Evolutionary conservation across 2,888 invertebrate genomes (phyloP).

Genomic region (Callimorpha dominula): DNA sequence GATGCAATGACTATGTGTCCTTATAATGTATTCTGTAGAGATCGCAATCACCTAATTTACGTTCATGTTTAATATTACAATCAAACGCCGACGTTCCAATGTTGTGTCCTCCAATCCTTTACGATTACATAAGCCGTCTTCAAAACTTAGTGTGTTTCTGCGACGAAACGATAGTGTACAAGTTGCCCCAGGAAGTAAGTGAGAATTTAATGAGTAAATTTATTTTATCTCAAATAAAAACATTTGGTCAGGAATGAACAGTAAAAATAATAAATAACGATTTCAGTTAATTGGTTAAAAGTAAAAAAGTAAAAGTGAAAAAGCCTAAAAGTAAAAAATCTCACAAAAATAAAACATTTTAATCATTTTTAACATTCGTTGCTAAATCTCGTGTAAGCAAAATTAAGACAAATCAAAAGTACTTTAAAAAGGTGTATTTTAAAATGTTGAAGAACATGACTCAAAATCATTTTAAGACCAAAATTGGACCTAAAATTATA

Average conservation of each 20-base stretch:
- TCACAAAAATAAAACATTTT: not conserved
- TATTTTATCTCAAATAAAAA: not conserved
- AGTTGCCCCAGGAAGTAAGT: conserved; percentile 29
- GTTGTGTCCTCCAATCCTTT: conserved; percentile 32
- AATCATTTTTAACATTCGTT: not conserved
- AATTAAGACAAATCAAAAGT: conserved; percentile 18
- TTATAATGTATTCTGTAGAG: conserved; percentile 64
- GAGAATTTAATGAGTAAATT: conserved; percentile 22
- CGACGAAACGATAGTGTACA: conserved; percentile 35
- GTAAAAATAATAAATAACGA: not conserved
- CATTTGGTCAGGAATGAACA: not conserved
- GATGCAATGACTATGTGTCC: conserved; percentile 30
- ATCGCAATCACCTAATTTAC: conserved; percentile 77
- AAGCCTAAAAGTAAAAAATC: too few species aligned
- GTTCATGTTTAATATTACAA: conserved; percentile 62
- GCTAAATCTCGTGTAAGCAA: conserved; percentile 12
- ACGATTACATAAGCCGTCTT: conserved; percentile 39
- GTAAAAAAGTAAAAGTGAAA: too few species aligned
- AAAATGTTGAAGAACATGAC: conserved; percentile 10
- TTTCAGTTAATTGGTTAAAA: not conserved
- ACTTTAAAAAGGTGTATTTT: conserved; percentile 11
- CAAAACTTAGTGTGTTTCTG: conserved; percentile 35
- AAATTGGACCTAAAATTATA: conserved; percentile 17
- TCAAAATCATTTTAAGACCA: conserved; percentile 5
- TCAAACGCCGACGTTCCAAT: conserved; percentile 56